These are phyloP conservation scores for Ctenopoma kingsleyae DNA, from an alignment of 2,797 vertebrate species.

Conservation along the genomic window DNA sequence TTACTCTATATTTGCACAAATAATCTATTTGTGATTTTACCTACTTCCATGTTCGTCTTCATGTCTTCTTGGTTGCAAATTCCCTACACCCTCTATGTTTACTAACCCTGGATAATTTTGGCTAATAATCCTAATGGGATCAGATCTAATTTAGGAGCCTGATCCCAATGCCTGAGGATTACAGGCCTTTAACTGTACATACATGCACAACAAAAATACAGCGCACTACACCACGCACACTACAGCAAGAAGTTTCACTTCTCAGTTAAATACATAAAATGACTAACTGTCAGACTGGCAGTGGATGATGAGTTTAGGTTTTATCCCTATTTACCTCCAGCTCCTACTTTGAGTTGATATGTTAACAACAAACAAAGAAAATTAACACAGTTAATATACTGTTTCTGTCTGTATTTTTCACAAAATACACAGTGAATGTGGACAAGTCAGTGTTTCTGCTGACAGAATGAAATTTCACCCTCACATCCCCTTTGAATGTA, in stretches of 20 bases:
- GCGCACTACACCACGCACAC: not conserved
- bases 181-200: slow-evolving; percentile 50
- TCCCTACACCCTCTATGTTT: slow-evolving; percentile 32
- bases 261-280: not conserved
- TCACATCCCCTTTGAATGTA: not conserved
- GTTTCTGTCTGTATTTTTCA: slow-evolving; percentile 1
- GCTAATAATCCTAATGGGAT: slow-evolving; percentile 84
- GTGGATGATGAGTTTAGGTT: slow-evolving; percentile 1
- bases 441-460: not conserved
- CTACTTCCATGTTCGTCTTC: not conserved
- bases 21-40: slow-evolving; percentile 10
- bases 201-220: slow-evolving; percentile 7
- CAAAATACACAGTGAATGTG: not conserved
- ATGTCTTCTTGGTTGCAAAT: slow-evolving; percentile 33
- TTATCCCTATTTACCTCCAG: not conserved
- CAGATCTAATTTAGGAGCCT: slow-evolving; percentile 74
- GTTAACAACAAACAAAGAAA: not conserved
- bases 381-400: not conserved
- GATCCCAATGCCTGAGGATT: slow-evolving; percentile 74
- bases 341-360: no score
- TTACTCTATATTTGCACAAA: not conserved
- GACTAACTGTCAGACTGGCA: not conserved
- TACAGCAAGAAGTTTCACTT: slow-evolving; percentile 8
- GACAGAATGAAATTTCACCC: slow-evolving; percentile 19
- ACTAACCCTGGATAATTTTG: slow-evolving; percentile 57